Percentiles rank a stretch among this genome's conserved stretches.
phyloP scores from a whole-genome alignment of 2,797 vertebrate species.

The Sitta carolinensis region DNA sequence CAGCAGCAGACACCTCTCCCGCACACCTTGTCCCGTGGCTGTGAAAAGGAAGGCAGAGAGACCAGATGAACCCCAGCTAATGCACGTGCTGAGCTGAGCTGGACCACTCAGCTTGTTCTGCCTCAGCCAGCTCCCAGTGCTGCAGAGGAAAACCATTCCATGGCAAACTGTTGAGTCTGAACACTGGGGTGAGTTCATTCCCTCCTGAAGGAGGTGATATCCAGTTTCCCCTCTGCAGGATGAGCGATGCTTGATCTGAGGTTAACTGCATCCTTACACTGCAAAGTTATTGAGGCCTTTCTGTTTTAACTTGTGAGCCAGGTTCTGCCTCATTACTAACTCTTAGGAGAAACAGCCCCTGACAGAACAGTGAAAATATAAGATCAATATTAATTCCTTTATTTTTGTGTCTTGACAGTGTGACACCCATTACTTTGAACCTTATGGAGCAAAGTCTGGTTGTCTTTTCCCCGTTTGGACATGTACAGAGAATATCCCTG shows the following conservation, averaged over 20 bases:
- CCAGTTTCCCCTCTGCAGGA: background rate
- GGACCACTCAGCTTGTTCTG: background rate
- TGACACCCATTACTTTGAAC: background rate
- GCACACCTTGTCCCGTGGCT: constrained; percentile 98
- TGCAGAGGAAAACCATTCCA: background rate
- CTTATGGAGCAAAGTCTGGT: background rate
- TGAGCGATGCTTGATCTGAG: background rate
- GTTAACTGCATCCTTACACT: background rate
- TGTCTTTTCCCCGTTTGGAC: background rate
- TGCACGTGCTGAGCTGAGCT: fast-evolving
- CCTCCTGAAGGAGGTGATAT: background rate
- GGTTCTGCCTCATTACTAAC: background rate
- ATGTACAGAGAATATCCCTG: fast-evolving
- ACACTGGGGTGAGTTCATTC: background rate
- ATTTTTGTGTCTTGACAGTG: background rate
- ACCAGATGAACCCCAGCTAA: background rate
- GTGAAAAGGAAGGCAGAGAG: constrained; percentile 41
- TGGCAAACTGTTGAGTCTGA: background rate
- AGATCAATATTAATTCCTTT: background rate
- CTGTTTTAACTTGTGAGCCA: background rate
- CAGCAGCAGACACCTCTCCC: constrained; percentile 95
- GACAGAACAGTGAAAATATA: background rate
- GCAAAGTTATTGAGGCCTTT: background rate
- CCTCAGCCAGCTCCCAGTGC: background rate
- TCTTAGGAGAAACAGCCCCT: background rate